phyloP scores from a whole-genome alignment of 2,113 vertebrate species.

The Lepus europaeus region DNA sequence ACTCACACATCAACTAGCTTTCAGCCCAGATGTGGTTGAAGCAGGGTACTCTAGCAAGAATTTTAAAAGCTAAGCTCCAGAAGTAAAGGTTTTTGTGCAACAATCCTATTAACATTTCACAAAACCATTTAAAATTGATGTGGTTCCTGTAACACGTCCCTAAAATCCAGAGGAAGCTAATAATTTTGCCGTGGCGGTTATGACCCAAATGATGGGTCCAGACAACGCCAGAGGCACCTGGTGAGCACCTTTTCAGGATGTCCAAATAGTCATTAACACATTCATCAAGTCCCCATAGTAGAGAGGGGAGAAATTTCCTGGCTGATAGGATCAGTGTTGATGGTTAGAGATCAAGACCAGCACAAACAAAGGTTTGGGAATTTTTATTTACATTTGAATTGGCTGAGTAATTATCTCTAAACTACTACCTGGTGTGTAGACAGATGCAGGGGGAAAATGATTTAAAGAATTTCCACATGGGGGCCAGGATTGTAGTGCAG shows the following conservation, averaged over 20 bases:
- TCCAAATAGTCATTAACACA: not conserved
- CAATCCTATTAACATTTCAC: conserved; percentile 48
- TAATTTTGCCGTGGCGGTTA: not conserved
- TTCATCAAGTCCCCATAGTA: conserved; percentile 19
- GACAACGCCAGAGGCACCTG: not conserved
- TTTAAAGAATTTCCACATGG: not conserved
- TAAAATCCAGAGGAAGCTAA: not conserved
- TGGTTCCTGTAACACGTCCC: not conserved
- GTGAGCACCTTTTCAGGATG: not conserved
- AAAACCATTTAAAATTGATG: conserved; percentile 48
- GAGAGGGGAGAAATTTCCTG: not conserved
- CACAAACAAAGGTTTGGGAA: not conserved
- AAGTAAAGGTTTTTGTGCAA: conserved; percentile 30
- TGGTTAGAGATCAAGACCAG: not conserved
- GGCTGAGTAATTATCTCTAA: conserved; percentile 27
- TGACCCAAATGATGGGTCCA: not conserved
- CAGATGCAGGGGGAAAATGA: not conserved
- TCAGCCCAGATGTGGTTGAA: conserved; percentile 58
- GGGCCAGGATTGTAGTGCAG: too few species aligned
- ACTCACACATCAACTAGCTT: conserved; percentile 45
- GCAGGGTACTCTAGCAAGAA: conserved; percentile 48
- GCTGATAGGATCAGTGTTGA: not conserved
- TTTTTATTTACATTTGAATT: conserved; percentile 35
- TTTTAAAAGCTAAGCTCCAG: conserved; percentile 62
- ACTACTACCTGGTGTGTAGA: not conserved